A percentile compares a stretch with the other conserved stretches of the same genome.
Evolutionary conservation across 2,113 vertebrate species (phyloP).

Genomic region (Ailurus styani): DNA sequence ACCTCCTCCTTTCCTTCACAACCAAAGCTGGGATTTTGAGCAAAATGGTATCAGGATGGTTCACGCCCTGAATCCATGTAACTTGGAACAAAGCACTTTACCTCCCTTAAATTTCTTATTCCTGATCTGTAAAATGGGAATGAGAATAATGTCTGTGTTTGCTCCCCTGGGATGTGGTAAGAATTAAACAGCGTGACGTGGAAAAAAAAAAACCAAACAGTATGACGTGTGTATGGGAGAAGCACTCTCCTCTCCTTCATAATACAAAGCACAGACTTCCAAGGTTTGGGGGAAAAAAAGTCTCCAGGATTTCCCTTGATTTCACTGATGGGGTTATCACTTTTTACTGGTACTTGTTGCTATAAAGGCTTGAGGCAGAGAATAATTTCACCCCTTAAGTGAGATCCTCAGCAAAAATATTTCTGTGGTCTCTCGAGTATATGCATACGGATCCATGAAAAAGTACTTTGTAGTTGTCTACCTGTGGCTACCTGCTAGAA

Average conservation of each 20-base stretch:
- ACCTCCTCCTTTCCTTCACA: not conserved
- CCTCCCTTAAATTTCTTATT: not conserved
- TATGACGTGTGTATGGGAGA: not conserved
- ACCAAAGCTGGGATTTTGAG: not conserved
- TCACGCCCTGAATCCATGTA: not conserved
- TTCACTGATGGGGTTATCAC: not conserved
- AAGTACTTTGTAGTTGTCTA: not conserved
- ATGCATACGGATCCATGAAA: not conserved
- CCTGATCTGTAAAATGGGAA: not conserved
- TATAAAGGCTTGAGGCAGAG: not conserved
- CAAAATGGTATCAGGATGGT: not conserved
- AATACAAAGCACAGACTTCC: not conserved
- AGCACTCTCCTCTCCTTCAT: not conserved
- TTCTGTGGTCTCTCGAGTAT: not conserved
- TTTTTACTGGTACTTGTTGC: not conserved
- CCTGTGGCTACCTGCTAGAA: not conserved
- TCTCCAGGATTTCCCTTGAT: not conserved
- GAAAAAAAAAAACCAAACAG: no score
- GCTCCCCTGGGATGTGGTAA: not conserved
- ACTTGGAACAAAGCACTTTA: not conserved
- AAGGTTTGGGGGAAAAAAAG: not conserved
- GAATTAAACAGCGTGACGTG: not conserved
- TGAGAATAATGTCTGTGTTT: not conserved
- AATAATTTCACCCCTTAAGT: not conserved
- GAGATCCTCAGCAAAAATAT: not conserved